Percentiles rank a stretch among this genome's conserved stretches.
Evolutionary conservation across 2,797 vertebrate genomes (phyloP).

Genomic region (Danio choprae): DNA sequence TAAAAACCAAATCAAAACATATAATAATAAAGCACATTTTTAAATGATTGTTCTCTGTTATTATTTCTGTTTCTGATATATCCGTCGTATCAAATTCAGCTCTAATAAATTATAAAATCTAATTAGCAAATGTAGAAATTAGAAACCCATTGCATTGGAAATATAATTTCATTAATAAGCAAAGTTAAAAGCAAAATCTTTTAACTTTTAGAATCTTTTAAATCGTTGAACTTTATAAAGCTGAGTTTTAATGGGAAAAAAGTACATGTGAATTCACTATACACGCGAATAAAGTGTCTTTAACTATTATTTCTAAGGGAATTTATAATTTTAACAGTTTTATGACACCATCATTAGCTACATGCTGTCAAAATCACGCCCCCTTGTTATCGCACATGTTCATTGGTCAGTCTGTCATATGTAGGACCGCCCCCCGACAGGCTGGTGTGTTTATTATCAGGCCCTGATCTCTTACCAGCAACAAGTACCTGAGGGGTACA

Average conservation of each 20-base stretch:
- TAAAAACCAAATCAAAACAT: background rate
- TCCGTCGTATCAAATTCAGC: background rate
- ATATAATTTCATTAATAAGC: no score
- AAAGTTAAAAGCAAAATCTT: background rate
- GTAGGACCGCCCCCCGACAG: constrained; percentile 58
- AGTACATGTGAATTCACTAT: background rate
- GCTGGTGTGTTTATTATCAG: constrained; percentile 70
- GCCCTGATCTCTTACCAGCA: constrained; percentile 45
- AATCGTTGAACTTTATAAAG: no score
- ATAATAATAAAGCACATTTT: background rate
- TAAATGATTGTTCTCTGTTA: background rate
- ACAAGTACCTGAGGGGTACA: constrained; percentile 55
- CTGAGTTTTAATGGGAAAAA: background rate
- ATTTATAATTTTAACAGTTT: constrained; percentile 40
- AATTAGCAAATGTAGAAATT: background rate
- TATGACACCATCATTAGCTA: constrained; percentile 37
- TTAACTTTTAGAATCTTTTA: no score
- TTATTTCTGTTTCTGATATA: background rate
- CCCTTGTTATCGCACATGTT: background rate
- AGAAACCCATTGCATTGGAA: no score
- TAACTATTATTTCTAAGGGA: constrained; percentile 2
- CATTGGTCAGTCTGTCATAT: constrained; percentile 72
- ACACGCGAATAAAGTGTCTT: background rate
- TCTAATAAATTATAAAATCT: background rate
- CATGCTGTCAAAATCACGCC: constrained; percentile 29